A percentile compares a stretch with the other conserved stretches of the same genome.
Evolutionary conservation across 2,888 invertebrate genomes (phyloP).

Genomic region (Malthinus flaveolus): DNA sequence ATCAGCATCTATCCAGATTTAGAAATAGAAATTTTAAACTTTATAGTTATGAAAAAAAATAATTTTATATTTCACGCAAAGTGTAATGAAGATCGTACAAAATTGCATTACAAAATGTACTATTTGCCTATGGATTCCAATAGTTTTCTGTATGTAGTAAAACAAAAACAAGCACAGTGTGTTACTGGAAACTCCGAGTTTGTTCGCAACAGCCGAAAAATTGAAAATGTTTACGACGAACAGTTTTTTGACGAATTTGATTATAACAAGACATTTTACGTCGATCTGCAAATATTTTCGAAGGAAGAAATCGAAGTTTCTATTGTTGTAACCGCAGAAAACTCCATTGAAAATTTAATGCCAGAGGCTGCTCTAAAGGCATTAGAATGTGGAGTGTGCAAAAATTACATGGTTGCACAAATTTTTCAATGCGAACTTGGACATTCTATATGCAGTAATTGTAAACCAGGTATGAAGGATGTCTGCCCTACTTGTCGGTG

Average conservation of each 20-base stretch:
- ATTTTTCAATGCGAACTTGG: neutral
- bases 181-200: neutral
- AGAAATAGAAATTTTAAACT: neutral
- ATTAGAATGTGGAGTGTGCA: neutral
- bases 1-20: neutral
- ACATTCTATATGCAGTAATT: neutral
- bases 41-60: neutral
- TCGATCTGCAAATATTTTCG: neutral
- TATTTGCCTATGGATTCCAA: neutral
- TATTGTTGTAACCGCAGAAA: neutral
- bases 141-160: neutral
- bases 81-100: neutral
- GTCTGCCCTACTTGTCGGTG: neutral
- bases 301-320: neutral
- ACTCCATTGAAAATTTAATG: neutral
- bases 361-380: neutral
- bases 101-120: neutral
- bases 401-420: neutral
- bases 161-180: conserved; percentile 1
- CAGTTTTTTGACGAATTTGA: neutral
- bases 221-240: neutral
- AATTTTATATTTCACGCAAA: neutral
- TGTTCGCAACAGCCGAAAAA: neutral
- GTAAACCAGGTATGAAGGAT: neutral
- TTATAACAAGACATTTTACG: neutral